phyloP scores from a whole-genome alignment of 2,797 vertebrate species.

The Fringilla coelebs region DNA sequence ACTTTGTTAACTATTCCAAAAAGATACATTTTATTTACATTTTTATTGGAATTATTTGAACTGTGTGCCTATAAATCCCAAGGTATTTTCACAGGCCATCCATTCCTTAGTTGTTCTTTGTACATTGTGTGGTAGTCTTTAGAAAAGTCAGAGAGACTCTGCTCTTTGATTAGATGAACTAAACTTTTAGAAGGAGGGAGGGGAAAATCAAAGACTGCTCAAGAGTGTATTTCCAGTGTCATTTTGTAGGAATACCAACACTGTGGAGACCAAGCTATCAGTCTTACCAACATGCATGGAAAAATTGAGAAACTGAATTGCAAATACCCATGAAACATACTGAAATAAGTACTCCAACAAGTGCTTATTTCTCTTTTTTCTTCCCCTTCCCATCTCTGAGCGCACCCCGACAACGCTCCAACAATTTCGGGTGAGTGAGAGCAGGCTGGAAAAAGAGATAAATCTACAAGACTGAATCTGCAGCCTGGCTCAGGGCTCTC shows the following conservation, averaged over 20 bases:
- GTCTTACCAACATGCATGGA: not conserved
- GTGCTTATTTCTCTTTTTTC: not conserved
- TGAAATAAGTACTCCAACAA: not conserved
- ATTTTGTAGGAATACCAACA: not conserved
- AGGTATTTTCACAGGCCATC: not conserved
- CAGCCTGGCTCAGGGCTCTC: slow-evolving; percentile 55
- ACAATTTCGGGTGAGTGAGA: not conserved
- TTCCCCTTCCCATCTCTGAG: not conserved
- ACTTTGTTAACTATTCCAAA: not conserved
- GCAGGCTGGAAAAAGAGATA: slow-evolving; percentile 47
- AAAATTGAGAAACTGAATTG: not conserved
- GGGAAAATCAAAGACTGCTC: not conserved
- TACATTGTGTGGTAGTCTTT: not conserved
- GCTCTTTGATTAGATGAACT: not conserved
- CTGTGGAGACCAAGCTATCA: not conserved
- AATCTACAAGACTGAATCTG: slow-evolving; percentile 41
- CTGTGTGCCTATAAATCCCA: not conserved
- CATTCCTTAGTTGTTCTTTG: not conserved
- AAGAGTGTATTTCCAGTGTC: not conserved
- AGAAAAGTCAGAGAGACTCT: not conserved
- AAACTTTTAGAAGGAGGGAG: not conserved
- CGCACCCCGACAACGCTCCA: not conserved
- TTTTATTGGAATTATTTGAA: not conserved
- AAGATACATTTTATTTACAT: not conserved
- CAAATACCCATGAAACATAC: not conserved